Evolutionary conservation across 2,888 invertebrate genomes (phyloP).

Genomic region (Mallateleia sp.): DNA sequence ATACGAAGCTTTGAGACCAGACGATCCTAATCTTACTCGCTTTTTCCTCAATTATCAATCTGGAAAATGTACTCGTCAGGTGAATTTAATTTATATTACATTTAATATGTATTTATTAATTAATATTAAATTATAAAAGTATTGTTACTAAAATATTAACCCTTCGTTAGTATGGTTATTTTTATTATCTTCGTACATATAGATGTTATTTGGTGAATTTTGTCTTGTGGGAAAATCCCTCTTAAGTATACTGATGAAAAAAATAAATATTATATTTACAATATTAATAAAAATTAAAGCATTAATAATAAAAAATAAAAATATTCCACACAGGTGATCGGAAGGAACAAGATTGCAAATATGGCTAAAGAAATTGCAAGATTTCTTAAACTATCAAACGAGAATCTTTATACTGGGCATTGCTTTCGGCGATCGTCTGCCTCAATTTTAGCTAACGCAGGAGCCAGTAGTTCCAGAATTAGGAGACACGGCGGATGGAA

Average conservation of each 20-base stretch:
- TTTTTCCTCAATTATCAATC: neutral
- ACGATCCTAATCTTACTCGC: neutral
- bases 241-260: too few species aligned
- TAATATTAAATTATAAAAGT: too few species aligned
- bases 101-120: too few species aligned
- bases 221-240: too few species aligned
- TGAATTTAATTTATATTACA: too few species aligned
- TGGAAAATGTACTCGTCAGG: neutral
- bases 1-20: slow-evolving; percentile 10
- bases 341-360: slow-evolving; percentile 25
- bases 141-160: too few species aligned
- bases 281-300: too few species aligned
- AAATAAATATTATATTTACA: too few species aligned
- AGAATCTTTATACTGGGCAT: slow-evolving; percentile 5
- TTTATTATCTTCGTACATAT: too few species aligned
- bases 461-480: slow-evolving; percentile 7
- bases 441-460: slow-evolving; percentile 1
- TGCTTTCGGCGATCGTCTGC: slow-evolving; percentile 26
- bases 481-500: slow-evolving; percentile 17
- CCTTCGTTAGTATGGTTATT: too few species aligned
- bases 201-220: too few species aligned
- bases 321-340: slow-evolving; percentile 7
- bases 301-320: too few species aligned
- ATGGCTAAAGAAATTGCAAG: slow-evolving; percentile 25
- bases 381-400: slow-evolving; percentile 1